Base-by-base conservation (phyloP, 2,888 invertebrate species). In the Lithosia quadra region DNA sequence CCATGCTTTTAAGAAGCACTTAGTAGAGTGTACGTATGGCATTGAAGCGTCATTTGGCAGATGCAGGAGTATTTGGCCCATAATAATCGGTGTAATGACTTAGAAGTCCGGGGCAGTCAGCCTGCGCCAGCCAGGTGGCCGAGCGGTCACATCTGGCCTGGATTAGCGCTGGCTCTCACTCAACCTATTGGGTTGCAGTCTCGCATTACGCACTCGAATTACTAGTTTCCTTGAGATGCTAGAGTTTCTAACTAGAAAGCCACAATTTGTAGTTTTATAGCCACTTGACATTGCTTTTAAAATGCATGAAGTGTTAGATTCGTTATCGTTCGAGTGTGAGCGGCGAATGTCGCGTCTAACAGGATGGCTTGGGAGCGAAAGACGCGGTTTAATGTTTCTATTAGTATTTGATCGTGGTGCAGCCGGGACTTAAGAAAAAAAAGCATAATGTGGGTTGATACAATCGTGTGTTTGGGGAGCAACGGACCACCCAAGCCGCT, bases 61-160 rank as follows among this genome's bases (percentile, higher is more conserved):
- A 88, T 90, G 90, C 76, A 85, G 76, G 85, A 81, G 76, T 86
- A 83, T 88, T 88, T 89, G 86, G 87, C 81, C 87, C 91, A 89
- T 88, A 87, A 90, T 92, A 89, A 91, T 91, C 90, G 89, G 94
- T 92, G 92, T 90, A 95, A 85, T 92, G 94, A 86, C 75, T 93
- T 92, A 94, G 93, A 94, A 95, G 92, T 90, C 94, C 94, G 92
- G 90, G 80, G 79, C 79, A 81, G 80, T 75, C 76, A 77, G 64
- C 22, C 72, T 82, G 81, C 86, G 53, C 77, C 77, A 76, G 64
- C 53, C 79, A 73, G 69, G 75, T 88, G 85, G 82, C 79, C 87
- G 85, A 72, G 61, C 68, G 83, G 76, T 64, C 84, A 81, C 93
- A 93, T 88, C 89, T 93, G 93, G 90, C 86, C 87, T 83, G 87